A percentile compares a stretch with the other conserved stretches of the same genome.
Conservation (phyloP, 2,888 invertebrate genomes). For the Drosophila flavopinicola region DNA sequence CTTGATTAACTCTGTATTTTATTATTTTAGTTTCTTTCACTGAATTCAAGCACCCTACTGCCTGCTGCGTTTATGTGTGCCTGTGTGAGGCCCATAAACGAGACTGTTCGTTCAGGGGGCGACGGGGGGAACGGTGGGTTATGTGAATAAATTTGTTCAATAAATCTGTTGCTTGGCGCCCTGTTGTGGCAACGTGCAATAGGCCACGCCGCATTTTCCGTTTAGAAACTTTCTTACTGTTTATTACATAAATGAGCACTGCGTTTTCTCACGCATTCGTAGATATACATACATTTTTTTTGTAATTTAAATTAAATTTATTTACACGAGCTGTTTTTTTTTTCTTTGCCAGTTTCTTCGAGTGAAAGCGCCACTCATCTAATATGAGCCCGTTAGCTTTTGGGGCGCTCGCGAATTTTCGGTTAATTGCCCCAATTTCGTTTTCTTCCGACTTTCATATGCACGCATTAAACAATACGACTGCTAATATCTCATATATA, state of each 20-base stretch:
- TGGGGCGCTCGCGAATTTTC: slow-evolving; percentile 30
- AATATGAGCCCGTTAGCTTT: slow-evolving; percentile 27
- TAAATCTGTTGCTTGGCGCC: slow-evolving; percentile 66
- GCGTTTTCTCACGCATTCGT: slow-evolving; percentile 61
- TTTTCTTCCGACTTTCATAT: slow-evolving; percentile 23
- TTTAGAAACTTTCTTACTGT: slow-evolving; percentile 1
- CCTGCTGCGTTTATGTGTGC: slow-evolving; percentile 48
- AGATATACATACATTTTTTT: slow-evolving; percentile 15
- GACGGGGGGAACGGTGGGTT: slow-evolving; percentile 10
- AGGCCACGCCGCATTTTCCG: slow-evolving; percentile 13
- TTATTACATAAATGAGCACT: slow-evolving; percentile 28
- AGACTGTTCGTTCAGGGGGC: slow-evolving; percentile 14
- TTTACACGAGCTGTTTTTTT: slow-evolving; percentile 9
- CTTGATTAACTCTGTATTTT: slow-evolving; percentile 10
- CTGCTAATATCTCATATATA: too few relatives aligned
- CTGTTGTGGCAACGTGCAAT: slow-evolving; percentile 66
- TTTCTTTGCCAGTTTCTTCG: slow-evolving; percentile 14
- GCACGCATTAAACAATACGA: too few relatives aligned
- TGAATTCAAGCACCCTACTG: slow-evolving; percentile 15
- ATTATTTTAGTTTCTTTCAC: slow-evolving; percentile 1
- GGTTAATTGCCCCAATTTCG: slow-evolving; percentile 56
- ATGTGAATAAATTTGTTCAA: slow-evolving; percentile 66
- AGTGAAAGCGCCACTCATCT: slow-evolving; percentile 61
- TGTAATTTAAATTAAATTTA: slow-evolving; percentile 17
- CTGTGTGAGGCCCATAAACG: slow-evolving; percentile 6